Evolutionary conservation across 1,140 invertebrate genomes (phyloP).

Genomic region (Metaphire vulgaris): DNA sequence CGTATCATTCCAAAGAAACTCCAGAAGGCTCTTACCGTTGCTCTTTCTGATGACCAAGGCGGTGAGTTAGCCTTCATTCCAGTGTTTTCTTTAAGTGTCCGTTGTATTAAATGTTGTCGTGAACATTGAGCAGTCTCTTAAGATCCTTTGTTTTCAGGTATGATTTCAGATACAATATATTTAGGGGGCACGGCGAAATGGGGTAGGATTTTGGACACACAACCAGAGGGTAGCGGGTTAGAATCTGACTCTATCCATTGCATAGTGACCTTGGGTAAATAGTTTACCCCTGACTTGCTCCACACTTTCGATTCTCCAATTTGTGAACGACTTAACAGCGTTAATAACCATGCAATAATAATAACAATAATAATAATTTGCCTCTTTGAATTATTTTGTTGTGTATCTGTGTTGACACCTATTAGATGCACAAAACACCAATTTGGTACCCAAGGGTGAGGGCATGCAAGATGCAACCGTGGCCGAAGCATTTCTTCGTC

Average conservation of each 20-base stretch:
- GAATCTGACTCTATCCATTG: too few species aligned
- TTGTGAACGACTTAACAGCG: too few species aligned
- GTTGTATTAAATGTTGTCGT: not conserved
- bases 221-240: too few species aligned
- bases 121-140: not conserved
- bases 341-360: too few species aligned
- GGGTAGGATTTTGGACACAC: too few species aligned
- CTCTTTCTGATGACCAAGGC: conserved; percentile 49
- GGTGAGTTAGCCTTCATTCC: not conserved
- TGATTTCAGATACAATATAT: not conserved
- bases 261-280: too few species aligned
- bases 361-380: too few species aligned
- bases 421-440: not conserved
- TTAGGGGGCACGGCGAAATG: not conserved
- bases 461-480: conserved; percentile 58
- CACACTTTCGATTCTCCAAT: too few species aligned
- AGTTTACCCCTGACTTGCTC: too few species aligned
- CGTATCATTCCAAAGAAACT: conserved; percentile 60
- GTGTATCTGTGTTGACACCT: too few species aligned
- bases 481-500: conserved; percentile 62
- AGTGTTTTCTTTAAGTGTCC: not conserved
- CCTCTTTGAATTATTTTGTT: too few species aligned
- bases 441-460: not conserved
- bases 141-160: not conserved
- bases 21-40: conserved; percentile 58